Conservation (phyloP, 2,797 vertebrate species). For the Acanthiza pusilla region DNA sequence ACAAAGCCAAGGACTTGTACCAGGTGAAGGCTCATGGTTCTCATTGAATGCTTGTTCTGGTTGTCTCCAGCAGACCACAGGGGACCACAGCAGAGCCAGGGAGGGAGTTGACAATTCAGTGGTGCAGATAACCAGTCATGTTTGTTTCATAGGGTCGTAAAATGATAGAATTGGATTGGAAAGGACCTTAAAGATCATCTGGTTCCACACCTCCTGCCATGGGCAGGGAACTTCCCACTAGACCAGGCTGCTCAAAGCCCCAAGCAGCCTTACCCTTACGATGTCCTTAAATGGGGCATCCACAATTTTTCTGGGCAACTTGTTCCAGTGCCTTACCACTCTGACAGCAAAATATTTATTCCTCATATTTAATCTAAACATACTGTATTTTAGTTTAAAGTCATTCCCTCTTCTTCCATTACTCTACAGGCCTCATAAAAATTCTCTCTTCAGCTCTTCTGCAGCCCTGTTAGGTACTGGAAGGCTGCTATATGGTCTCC, state of each 20-base stretch:
- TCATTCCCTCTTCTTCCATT: not conserved
- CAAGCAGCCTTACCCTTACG: not conserved
- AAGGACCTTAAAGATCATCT: not conserved
- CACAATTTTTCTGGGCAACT: not conserved
- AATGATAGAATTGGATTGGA: not conserved
- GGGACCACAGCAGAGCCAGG: not conserved
- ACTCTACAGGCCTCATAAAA: accelerated
- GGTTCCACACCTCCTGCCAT: not conserved
- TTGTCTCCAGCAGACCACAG: not conserved
- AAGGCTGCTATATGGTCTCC: not conserved
- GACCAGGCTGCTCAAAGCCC: not conserved
- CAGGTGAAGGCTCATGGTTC: not conserved
- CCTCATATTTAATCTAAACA: not conserved
- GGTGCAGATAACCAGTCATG: not conserved
- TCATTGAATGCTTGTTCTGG: not conserved
- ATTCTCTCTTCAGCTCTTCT: not conserved
- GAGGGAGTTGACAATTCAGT: not conserved
- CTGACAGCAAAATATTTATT: not conserved
- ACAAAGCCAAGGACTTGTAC: not conserved
- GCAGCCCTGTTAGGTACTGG: accelerated
- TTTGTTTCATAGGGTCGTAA: not conserved
- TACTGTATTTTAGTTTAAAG: not conserved
- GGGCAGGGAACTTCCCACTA: not conserved
- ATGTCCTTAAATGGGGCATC: not conserved
- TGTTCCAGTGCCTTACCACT: not conserved